These are phyloP conservation scores for Mugil cephalus DNA, from an alignment of 2,113 vertebrate genomes.

Conservation along the genomic window DNA sequence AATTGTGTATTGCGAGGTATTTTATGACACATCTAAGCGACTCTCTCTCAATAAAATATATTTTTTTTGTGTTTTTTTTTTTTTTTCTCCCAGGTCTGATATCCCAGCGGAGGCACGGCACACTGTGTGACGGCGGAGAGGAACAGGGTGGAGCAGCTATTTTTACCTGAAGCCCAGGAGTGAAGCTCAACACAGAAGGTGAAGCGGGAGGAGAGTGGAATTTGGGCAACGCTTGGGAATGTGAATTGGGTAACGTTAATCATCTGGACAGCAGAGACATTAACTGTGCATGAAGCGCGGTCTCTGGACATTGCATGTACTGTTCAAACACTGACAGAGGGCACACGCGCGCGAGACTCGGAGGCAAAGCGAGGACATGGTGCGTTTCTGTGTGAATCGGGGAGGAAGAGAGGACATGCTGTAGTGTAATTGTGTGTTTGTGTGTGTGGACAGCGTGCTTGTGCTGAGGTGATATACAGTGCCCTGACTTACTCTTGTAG, in stretches of 20 bases:
- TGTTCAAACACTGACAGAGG: constrained; percentile 63
- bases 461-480: constrained; percentile 57
- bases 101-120: constrained; percentile 53
- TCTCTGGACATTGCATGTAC: constrained; percentile 75
- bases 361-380: constrained; percentile 26
- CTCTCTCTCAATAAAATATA: constrained; percentile 44
- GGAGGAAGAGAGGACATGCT: constrained; percentile 26
- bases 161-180: constrained; percentile 82
- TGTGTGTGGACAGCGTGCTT: constrained; percentile 46
- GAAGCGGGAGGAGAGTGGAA: constrained; percentile 72
- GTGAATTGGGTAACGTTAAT: constrained; percentile 80
- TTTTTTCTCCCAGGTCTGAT: constrained; percentile 20
- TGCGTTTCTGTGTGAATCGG: constrained; percentile 30
- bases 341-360: constrained; percentile 8
- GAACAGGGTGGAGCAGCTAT: constrained; percentile 75
- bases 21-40: constrained; percentile 30
- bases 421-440: constrained; percentile 16
- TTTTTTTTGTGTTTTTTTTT: constrained; percentile 25
- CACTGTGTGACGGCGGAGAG: constrained; percentile 53
- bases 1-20: not conserved
- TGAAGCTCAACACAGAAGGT: constrained; percentile 73
- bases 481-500: constrained; percentile 65
- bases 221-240: constrained; percentile 75
- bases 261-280: constrained; percentile 83
- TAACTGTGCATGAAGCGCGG: constrained; percentile 81